These are phyloP conservation scores for Macropodus opercularis DNA, from an alignment of 2,797 vertebrate genomes.

Conservation along the genomic window DNA sequence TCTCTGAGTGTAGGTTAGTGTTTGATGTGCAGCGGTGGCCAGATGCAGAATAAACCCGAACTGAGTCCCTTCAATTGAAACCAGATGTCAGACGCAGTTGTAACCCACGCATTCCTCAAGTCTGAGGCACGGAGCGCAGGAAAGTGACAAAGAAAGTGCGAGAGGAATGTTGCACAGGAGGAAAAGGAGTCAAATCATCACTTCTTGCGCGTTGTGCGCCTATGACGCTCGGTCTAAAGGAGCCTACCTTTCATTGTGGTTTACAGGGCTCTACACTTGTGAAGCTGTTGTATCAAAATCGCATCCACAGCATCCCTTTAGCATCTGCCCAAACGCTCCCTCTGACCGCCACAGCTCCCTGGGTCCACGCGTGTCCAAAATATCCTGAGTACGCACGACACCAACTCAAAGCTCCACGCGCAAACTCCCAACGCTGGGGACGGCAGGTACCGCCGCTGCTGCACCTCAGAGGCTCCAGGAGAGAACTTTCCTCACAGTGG, in stretches of 20 bases:
- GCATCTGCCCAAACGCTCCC: conserved; percentile 49
- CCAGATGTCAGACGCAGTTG: conserved; percentile 88
- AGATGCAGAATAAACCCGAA: conserved; percentile 87
- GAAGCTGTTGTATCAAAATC: conserved; percentile 63
- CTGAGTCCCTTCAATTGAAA: conserved; percentile 85
- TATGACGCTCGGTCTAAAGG: neutral
- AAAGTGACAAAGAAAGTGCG: conserved; percentile 43
- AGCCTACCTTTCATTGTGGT: conserved; percentile 83
- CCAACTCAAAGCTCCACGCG: conserved; percentile 39
- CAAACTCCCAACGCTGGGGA: neutral
- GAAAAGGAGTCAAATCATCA: neutral
- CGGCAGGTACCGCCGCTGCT: conserved; percentile 45
- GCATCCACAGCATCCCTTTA: conserved; percentile 77
- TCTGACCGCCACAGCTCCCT: conserved; percentile 26
- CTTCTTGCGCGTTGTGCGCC: neutral
- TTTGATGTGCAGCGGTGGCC: conserved; percentile 65
- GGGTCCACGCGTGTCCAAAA: conserved; percentile 19
- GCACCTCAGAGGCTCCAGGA: conserved; percentile 27
- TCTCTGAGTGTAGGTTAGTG: conserved; percentile 31
- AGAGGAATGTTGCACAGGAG: neutral
- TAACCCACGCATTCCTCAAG: conserved; percentile 76
- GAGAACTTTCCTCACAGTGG: conserved; percentile 10
- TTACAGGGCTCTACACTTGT: conserved; percentile 49
- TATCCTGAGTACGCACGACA: neutral
- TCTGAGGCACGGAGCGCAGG: conserved; percentile 33